Evolutionary conservation across 2,888 invertebrate species (phyloP).

Genomic region (Athalia cordata): DNA sequence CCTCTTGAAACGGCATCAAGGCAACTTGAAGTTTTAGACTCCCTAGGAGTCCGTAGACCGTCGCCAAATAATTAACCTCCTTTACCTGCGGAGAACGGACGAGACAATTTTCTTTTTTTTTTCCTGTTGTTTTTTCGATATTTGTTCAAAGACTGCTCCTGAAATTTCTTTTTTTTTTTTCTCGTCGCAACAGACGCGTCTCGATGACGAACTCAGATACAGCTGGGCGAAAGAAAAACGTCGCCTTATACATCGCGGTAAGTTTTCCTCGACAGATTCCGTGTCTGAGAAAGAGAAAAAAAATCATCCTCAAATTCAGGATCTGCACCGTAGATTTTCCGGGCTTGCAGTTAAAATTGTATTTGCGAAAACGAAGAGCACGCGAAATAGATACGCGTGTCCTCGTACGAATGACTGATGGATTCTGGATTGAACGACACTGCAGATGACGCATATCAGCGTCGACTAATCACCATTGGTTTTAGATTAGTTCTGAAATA

Average conservation of each 20-base stretch:
- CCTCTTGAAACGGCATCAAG: not conserved
- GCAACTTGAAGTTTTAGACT: slow-evolving; percentile 47
- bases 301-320: not conserved
- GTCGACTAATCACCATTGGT: slow-evolving; percentile 73
- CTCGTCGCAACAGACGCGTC: not conserved
- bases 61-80: slow-evolving; percentile 58
- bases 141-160: not conserved
- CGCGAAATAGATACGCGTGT: not conserved
- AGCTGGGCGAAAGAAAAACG: not conserved
- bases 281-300: not conserved
- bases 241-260: slow-evolving; percentile 10
- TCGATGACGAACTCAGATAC: slow-evolving; percentile 30
- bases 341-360: not conserved
- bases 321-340: slow-evolving; percentile 11
- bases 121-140: slow-evolving; percentile 17
- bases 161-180: slow-evolving; percentile 6
- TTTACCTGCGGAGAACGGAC: slow-evolving; percentile 50
- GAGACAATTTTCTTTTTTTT: slow-evolving; percentile 23
- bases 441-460: slow-evolving; percentile 50
- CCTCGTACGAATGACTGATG: slow-evolving; percentile 62
- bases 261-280: not conserved
- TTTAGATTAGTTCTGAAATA: slow-evolving; percentile 73
- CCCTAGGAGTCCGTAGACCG: slow-evolving; percentile 54
- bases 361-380: not conserved
- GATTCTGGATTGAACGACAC: slow-evolving; percentile 59